phyloP scores from a whole-genome alignment of 2,113 vertebrate species.

The Protobothrops flavoviridis region DNA sequence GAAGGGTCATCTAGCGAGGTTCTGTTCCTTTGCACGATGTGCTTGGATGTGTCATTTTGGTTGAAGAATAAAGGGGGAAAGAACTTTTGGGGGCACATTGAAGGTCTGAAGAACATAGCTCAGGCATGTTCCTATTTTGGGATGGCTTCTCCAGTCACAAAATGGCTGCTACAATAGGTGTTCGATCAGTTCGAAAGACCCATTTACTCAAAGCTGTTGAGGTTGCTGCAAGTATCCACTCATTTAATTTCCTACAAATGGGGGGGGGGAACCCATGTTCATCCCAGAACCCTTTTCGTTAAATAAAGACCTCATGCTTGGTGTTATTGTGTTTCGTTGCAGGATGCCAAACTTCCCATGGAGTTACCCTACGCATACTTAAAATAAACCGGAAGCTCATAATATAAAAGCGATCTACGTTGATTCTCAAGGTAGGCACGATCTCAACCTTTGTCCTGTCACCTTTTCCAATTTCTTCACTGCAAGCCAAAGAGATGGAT shows the following conservation, averaged over 20 bases:
- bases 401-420: background rate
- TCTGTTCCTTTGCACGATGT: background rate
- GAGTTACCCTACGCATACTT: background rate
- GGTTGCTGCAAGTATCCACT: background rate
- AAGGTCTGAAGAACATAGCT: background rate
- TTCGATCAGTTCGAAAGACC: background rate
- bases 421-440: background rate
- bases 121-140: background rate
- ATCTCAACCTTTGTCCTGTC: too few relatives aligned
- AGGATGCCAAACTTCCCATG: background rate
- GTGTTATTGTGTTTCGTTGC: background rate
- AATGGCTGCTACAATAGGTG: background rate
- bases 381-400: background rate
- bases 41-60: background rate
- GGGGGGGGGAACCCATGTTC: rapidly evolving
- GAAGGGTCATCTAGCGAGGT: background rate
- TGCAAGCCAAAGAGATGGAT: background rate
- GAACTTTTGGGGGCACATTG: background rate
- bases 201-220: background rate
- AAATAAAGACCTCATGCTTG: background rate
- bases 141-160: background rate
- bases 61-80: background rate
- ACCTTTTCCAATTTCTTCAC: background rate
- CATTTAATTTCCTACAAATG: background rate
- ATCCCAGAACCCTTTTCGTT: background rate